A percentile compares a stretch with the other conserved stretches of the same genome.
These are phyloP conservation scores for Trisateles emortualis DNA, from an alignment of 2,888 invertebrate genomes.

Conservation along the genomic window DNA sequence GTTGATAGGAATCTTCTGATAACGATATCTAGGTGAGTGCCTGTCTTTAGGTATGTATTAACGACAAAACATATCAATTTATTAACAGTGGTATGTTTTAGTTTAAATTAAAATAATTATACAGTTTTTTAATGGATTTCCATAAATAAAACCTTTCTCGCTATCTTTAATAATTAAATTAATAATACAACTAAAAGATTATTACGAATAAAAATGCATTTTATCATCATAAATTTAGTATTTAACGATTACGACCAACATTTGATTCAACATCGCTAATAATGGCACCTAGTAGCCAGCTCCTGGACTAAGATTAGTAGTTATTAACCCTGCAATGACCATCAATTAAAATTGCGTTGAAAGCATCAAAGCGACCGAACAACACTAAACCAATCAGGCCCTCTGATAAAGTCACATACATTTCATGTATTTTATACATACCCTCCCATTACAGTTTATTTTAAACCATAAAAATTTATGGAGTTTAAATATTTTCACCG, in stretches of 20 bases:
- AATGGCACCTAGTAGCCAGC: slow-evolving; percentile 24
- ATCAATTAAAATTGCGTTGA: slow-evolving; percentile 58
- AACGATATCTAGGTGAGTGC: neutral
- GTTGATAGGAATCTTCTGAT: slow-evolving; percentile 7
- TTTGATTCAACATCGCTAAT: slow-evolving; percentile 27
- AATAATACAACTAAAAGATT: slow-evolving; percentile 1
- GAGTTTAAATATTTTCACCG: slow-evolving; percentile 78
- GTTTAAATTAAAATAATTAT: neutral
- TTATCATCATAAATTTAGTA: slow-evolving; percentile 17
- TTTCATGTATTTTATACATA: slow-evolving; percentile 66
- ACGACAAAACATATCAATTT: slow-evolving; percentile 1
- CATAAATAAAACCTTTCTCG: no score
- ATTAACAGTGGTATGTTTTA: neutral
- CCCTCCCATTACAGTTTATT: slow-evolving; percentile 67
- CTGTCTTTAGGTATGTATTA: neutral
- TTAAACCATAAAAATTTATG: slow-evolving; percentile 74
- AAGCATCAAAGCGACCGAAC: slow-evolving; percentile 63
- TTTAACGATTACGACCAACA: slow-evolving; percentile 16
- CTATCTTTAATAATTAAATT: neutral
- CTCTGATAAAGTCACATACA: slow-evolving; percentile 67
- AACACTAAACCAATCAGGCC: slow-evolving; percentile 59
- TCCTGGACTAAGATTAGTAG: slow-evolving; percentile 32
- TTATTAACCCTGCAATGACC: slow-evolving; percentile 48
- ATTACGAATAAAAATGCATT: slow-evolving; percentile 7
- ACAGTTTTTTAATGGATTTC: no score